Conservation (phyloP, 2,113 vertebrate genomes). For the Stigmatopora argus region DNA sequence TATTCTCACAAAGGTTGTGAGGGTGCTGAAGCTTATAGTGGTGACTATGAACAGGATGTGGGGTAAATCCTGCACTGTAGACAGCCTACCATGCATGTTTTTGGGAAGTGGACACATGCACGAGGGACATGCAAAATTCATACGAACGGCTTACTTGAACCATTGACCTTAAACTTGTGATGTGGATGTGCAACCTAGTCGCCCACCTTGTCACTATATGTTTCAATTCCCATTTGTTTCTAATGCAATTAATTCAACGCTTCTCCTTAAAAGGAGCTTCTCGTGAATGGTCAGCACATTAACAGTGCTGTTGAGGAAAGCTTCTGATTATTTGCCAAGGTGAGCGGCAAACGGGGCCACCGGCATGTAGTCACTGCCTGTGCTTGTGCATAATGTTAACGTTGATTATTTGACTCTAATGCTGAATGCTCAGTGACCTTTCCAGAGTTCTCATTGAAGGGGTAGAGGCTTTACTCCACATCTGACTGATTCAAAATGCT, state of each 20-base stretch:
- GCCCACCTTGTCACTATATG: background rate
- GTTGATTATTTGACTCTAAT: slow-evolving; percentile 4
- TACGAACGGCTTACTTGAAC: too few relatives aligned
- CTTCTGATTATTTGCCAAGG: background rate
- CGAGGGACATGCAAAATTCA: too few relatives aligned
- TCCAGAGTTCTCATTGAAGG: background rate
- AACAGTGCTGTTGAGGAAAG: background rate
- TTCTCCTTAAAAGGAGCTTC: background rate
- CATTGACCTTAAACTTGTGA: background rate
- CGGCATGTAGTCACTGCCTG: background rate
- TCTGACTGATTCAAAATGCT: slow-evolving; percentile 10
- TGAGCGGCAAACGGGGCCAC: background rate
- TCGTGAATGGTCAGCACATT: background rate
- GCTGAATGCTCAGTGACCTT: slow-evolving; percentile 1
- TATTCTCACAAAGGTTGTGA: too few relatives aligned
- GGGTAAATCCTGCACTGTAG: too few relatives aligned
- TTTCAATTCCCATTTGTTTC: background rate
- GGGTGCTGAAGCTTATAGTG: too few relatives aligned
- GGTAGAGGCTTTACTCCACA: slow-evolving; percentile 3
- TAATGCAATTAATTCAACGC: background rate
- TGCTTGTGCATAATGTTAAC: slow-evolving; percentile 4
- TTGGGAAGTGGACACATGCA: too few relatives aligned
- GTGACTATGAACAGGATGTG: too few relatives aligned
- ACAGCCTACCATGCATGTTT: too few relatives aligned
- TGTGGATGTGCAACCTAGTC: too few relatives aligned